These are phyloP conservation scores for Mythimna ferrago DNA, from an alignment of 2,888 invertebrate species.

Conservation along the genomic window DNA sequence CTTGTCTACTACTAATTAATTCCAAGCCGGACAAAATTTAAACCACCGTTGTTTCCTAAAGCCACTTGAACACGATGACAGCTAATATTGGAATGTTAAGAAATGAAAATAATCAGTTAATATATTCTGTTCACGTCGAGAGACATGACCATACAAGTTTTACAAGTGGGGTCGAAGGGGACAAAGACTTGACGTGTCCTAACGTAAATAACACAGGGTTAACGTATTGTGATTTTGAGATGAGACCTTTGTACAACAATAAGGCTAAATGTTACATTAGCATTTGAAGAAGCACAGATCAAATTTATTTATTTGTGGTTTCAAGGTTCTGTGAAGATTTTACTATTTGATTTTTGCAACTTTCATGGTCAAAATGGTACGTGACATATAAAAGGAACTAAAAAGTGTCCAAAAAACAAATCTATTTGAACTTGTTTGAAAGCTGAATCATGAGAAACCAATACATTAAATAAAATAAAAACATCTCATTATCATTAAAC, in stretches of 20 bases:
- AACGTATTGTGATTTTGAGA: constrained; percentile 46
- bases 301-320: too few species aligned
- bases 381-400: not conserved
- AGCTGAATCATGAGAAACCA: not conserved
- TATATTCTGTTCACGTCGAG: constrained; percentile 73
- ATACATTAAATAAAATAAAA: not conserved
- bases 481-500: not conserved
- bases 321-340: constrained; percentile 28
- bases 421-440: not conserved
- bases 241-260: constrained; percentile 34
- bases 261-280: constrained; percentile 16
- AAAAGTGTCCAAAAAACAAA: not conserved
- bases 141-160: constrained; percentile 62
- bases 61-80: constrained; percentile 53
- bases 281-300: not conserved
- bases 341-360: not conserved
- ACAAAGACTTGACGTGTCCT: constrained; percentile 63
- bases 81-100: constrained; percentile 60
- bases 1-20: constrained; percentile 21
- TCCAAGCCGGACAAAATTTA: constrained; percentile 22
- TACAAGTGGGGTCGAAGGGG: constrained; percentile 63
- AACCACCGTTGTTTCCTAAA: constrained; percentile 41
- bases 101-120: constrained; percentile 66
- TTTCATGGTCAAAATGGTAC: not conserved
- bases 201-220: constrained; percentile 54